Evolutionary conservation across 2,797 vertebrate species (phyloP), one percentile per base, ranked within the genome.

Genomic region (Darevskia nairensis): DNA sequence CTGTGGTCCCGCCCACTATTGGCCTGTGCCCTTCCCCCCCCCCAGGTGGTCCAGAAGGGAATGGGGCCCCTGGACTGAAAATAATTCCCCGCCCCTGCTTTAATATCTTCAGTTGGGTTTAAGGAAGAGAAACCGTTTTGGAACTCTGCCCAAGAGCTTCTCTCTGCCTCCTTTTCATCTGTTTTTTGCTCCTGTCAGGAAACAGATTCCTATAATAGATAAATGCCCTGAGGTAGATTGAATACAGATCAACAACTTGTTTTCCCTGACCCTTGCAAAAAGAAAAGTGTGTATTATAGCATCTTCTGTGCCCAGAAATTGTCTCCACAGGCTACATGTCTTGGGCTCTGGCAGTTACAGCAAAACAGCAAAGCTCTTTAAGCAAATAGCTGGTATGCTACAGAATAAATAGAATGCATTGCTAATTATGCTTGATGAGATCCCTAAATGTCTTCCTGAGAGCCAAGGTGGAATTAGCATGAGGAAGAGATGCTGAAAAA

Each of bases 361-460:
- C 50, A 79, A 87, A 87, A 84, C 15, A 85, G 64, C 91, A 93
- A 94, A 87, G 72, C n/a, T 46, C 68, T 93, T 91, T 79, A 90
- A 94, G 91, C 89, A 94, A 90, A 82, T 90, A 90, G 46, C 64
- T 88, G 79, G 75, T 68, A 86, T 86, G 69, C 6, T 3, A 25
- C 7, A 76, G 80, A 91, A 87, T 79, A 94, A 94, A 91, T 89
- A 89, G 8, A 79, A 92, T 89, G 27, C 86, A 85, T 91, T 92
- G 82, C 80, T 91, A 88, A 90, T 92, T 90, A 66, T 84, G 91
- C 66, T 68, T 94, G 86, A 84, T 82, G 0, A 8, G 86, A 92
- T 41, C 39, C 82, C 35, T 88, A 92, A 85, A 0, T 8, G 29
- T 44, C 72, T 90, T 89, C 84, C 90, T 88, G 59, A 90, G 93